Evolutionary conservation across 2,113 vertebrate species (phyloP).

Genomic region (Bombycilla garrulus): DNA sequence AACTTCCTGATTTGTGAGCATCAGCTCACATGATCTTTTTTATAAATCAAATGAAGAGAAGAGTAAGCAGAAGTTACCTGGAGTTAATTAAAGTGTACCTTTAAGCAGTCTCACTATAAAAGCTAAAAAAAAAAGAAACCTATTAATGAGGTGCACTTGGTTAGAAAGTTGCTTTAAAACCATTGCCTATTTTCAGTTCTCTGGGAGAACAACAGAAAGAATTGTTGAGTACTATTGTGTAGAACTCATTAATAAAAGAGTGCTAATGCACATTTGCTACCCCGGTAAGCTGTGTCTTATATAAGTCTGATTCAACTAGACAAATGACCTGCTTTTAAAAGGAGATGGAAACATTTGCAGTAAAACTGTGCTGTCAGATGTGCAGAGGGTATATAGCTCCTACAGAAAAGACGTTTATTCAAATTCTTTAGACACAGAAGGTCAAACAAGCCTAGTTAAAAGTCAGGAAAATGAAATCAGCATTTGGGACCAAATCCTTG

Average conservation of each 20-base stretch:
- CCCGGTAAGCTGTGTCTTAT: constrained; percentile 19
- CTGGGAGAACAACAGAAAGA: neutral
- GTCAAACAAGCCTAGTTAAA: constrained; percentile 65
- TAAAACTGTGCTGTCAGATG: constrained; percentile 23
- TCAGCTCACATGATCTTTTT: neutral
- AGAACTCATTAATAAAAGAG: constrained; percentile 60
- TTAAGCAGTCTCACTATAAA: neutral
- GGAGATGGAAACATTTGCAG: constrained; percentile 39
- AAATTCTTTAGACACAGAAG: constrained; percentile 55
- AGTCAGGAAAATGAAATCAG: neutral
- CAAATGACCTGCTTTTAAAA: constrained; percentile 59
- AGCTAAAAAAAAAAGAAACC: neutral
- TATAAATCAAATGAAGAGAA: constrained; percentile 9
- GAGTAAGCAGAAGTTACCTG: neutral
- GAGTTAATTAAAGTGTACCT: neutral
- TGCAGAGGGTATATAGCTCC: neutral
- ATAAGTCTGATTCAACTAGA: constrained; percentile 45
- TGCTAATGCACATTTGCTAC: constrained; percentile 6
- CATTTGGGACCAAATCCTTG: neutral
- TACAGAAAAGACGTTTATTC: constrained; percentile 49
- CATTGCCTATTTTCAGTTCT: neutral
- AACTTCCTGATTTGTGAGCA: neutral
- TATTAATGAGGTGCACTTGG: constrained; percentile 42
- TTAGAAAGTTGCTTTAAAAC: constrained; percentile 57
- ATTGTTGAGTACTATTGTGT: constrained; percentile 7